phyloP scores from a whole-genome alignment of 1,140 invertebrate genomes.

The Ganaspis sp. region DNA sequence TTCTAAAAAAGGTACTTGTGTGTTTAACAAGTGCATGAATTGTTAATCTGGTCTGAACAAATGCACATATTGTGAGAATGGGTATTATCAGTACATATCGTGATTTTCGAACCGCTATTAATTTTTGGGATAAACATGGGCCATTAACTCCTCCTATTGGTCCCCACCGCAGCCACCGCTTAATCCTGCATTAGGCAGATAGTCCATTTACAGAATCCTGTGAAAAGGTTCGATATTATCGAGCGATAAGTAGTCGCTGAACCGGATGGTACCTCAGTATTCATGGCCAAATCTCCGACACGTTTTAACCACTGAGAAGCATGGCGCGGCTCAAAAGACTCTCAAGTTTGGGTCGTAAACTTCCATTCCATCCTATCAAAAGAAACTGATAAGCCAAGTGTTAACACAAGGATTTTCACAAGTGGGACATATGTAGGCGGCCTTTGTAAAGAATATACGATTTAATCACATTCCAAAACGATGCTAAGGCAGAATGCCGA shows the following conservation, averaged over 20 bases:
- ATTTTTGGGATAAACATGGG: conserved; percentile 19
- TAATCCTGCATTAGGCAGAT: conserved; percentile 27
- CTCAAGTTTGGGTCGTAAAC: background rate
- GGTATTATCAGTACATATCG: background rate
- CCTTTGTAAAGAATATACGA: background rate
- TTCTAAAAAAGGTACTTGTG: too few relatives aligned
- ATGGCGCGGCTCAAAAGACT: conserved; percentile 15
- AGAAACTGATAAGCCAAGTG: background rate
- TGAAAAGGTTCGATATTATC: conserved; percentile 29
- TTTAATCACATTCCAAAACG: conserved; percentile 21
- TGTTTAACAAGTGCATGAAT: too few relatives aligned
- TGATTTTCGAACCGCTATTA: conserved; percentile 25
- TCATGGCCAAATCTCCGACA: background rate
- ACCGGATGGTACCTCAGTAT: background rate
- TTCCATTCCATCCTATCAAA: background rate
- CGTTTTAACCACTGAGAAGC: background rate
- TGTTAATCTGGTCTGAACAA: too few relatives aligned
- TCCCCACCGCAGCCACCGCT: conserved; percentile 7
- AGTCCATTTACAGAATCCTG: conserved; percentile 29
- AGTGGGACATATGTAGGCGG: conserved; percentile 21
- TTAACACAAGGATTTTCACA: conserved; percentile 28
- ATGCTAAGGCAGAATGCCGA: background rate
- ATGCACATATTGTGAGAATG: background rate
- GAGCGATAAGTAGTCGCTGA: background rate
- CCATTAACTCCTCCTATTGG: conserved; percentile 20